Evolutionary conservation across 1,140 invertebrate species (phyloP).

Genomic region (Wasmannia auropunctata): DNA sequence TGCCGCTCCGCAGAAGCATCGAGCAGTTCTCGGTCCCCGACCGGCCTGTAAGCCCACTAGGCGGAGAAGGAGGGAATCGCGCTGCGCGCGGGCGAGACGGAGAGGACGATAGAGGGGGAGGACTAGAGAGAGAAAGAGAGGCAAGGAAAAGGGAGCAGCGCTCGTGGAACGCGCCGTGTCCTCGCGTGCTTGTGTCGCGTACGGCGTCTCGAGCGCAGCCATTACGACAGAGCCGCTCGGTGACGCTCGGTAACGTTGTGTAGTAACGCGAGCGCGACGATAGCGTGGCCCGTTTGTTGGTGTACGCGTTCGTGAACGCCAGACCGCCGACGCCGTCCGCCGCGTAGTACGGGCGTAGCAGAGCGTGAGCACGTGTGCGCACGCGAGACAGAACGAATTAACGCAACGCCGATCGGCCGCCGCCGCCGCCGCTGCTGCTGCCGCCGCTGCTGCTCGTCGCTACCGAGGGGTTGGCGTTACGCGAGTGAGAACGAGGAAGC

Average conservation of each 20-base stretch:
- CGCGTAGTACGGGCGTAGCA: constrained; percentile 8
- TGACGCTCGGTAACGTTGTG: constrained; percentile 60
- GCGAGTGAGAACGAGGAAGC: constrained; percentile 33
- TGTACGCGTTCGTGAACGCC: constrained; percentile 40
- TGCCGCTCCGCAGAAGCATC: constrained; percentile 66
- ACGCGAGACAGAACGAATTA: constrained; percentile 16
- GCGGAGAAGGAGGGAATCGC: constrained; percentile 3
- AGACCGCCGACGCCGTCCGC: constrained; percentile 7
- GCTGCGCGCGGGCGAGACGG: constrained; percentile 19
- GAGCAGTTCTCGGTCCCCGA: constrained; percentile 70
- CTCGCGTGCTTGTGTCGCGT: constrained; percentile 73
- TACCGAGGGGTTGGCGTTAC: constrained; percentile 32
- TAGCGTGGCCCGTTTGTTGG: background rate
- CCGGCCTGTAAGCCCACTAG: constrained; percentile 60
- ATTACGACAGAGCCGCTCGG: constrained; percentile 70
- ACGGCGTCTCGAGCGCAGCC: constrained; percentile 70
- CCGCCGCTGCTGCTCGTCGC: background rate
- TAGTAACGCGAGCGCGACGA: constrained; percentile 18
- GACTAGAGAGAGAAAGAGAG: constrained; percentile 34
- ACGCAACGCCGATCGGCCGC: background rate
- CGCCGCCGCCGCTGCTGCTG: background rate
- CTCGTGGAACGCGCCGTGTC: constrained; percentile 67
- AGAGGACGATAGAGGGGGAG: constrained; percentile 13
- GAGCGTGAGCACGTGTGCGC: constrained; percentile 47
- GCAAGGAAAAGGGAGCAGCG: constrained; percentile 66